Evolutionary conservation across 2,797 vertebrate species (phyloP).

Genomic region (Decapterus maruadsi): DNA sequence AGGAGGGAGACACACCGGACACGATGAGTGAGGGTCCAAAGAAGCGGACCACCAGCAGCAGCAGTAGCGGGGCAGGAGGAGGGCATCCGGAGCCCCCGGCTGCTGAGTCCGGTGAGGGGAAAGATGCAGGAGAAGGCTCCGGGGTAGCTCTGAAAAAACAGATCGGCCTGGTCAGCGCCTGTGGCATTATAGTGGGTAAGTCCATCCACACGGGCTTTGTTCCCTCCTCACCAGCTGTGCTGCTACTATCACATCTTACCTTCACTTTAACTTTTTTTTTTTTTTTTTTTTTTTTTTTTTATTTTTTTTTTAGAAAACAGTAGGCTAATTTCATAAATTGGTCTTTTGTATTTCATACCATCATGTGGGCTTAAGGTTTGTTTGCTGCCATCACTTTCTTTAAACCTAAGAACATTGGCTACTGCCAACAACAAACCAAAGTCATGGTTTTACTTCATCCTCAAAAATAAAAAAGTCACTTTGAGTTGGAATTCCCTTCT

Average conservation of each 20-base stretch:
- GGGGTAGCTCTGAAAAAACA: slow-evolving; percentile 88
- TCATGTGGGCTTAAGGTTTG: background rate
- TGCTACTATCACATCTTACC: background rate
- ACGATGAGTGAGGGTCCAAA: slow-evolving; percentile 82
- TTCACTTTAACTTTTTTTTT: too few species aligned
- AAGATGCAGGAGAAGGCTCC: slow-evolving; percentile 42
- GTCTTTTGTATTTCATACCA: too few species aligned
- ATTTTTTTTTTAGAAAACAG: background rate
- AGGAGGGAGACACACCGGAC: background rate
- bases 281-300: too few species aligned
- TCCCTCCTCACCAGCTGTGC: background rate
- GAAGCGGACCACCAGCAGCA: slow-evolving; percentile 65
- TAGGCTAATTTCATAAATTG: background rate
- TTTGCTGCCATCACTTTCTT: background rate
- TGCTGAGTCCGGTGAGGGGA: background rate
- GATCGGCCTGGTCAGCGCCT: slow-evolving; percentile 90
- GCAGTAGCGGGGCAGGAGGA: slow-evolving; percentile 15
- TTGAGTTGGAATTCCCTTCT: background rate
- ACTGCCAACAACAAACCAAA: background rate
- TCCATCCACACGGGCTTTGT: background rate
- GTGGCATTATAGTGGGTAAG: slow-evolving; percentile 90
- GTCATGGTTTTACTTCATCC: too few species aligned
- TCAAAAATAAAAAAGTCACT: too few species aligned
- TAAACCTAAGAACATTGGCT: background rate
- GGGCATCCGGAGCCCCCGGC: slow-evolving; percentile 44